Evolutionary conservation across 1,140 invertebrate species (phyloP), one percentile per base, ranked within the genome.

Genomic region (Doryteuthis pealeii): DNA sequence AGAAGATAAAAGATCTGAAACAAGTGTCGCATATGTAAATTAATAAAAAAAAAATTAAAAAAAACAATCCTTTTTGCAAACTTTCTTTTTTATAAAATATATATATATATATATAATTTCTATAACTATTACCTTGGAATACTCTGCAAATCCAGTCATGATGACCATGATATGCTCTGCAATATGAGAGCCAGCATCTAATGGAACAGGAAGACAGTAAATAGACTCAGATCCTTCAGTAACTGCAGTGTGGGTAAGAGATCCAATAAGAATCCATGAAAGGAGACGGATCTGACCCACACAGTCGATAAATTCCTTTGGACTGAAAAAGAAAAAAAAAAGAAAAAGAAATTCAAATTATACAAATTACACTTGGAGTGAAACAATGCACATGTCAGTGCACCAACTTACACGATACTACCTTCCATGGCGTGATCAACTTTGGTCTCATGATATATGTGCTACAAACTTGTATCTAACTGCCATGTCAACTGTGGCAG

Each of bases 131-230:
- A 90, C 90, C 89, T 97, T 98, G 6, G 94, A 94, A 84, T 98
- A 96, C 87, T 99, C 97, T 49, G 96, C 95, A 91, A 99, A 99
- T 15, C 96, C 96, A 26, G 95, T 93, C 88, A 99, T 92, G 32
- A 95, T 93, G 72, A 91, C 91, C 90, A 99, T 95, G 74, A 99
- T 93, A 85, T 99, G 96, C 90, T 99, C 97, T 35, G 97, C 96
- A 82, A 99, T 94, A 85, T 98, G 94, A 82, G 95, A 95, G 33
- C 95, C 96, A 49, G 95, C 95, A 88, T 99, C 97, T 82, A 98
- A 93, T 26, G 97, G 97, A 76, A 99, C 93, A 15, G 97, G 96
- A 81, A 94, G 93, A 79, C 93, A 96, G 78, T 90, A 81, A 22
- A 88, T 83, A 14, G 81, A 83, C 28, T 82, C 84, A n/a, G 79